These are phyloP conservation scores for Drosophila birchii DNA, from an alignment of 2,888 invertebrate genomes.

Conservation along the genomic window DNA sequence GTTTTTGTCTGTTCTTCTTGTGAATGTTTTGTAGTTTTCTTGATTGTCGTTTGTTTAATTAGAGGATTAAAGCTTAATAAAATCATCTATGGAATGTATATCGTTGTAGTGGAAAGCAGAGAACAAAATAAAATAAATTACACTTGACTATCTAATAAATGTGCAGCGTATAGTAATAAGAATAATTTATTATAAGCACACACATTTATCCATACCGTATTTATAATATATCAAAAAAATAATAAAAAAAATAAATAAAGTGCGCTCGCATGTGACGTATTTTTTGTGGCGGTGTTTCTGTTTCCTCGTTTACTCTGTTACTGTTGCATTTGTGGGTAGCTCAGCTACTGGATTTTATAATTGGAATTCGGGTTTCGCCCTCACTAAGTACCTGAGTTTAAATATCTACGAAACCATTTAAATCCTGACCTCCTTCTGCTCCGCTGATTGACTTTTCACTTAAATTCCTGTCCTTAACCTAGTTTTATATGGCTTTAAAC, in stretches of 20 bases:
- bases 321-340: constrained; percentile 33
- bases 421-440: constrained; percentile 36
- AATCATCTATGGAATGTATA: constrained; percentile 74
- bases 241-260: constrained; percentile 74
- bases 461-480: constrained; percentile 56
- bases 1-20: constrained; percentile 54
- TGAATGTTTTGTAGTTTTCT: constrained; percentile 68
- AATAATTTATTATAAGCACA: constrained; percentile 32
- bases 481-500: constrained; percentile 74
- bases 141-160: constrained; percentile 53
- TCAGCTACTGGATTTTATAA: constrained; percentile 39
- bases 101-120: constrained; percentile 47
- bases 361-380: constrained; percentile 69
- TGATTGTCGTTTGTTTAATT: constrained; percentile 43
- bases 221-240: constrained; percentile 56
- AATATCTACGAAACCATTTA: constrained; percentile 50
- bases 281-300: constrained; percentile 64
- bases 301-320: constrained; percentile 21
- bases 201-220: constrained; percentile 52
- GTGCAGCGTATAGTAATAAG: constrained; percentile 45
- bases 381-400: constrained; percentile 85
- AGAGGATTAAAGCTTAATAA: constrained; percentile 64
- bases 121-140: constrained; percentile 58
- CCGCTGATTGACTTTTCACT: constrained; percentile 52
- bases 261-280: constrained; percentile 73